Percentiles rank a stretch among this genome's conserved stretches.
These are phyloP conservation scores for Drosophila ogumai DNA, from an alignment of 1,140 invertebrate species.

Conservation along the genomic window DNA sequence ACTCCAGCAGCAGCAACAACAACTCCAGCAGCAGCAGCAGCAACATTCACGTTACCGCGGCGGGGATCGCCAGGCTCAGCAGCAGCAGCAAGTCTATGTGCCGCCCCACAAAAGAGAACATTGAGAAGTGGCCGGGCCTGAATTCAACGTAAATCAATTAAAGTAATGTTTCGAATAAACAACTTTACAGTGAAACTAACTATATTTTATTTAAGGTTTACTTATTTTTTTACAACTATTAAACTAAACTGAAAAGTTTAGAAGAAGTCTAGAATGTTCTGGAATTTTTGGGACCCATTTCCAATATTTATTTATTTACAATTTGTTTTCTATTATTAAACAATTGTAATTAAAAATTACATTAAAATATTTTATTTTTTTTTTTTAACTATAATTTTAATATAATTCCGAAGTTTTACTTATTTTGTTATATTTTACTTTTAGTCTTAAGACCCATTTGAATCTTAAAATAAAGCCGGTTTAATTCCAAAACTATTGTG, in stretches of 20 bases:
- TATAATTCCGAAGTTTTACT: neutral
- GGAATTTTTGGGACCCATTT: too few species aligned
- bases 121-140: constrained; percentile 17
- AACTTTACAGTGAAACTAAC: constrained; percentile 34
- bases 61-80: constrained; percentile 68
- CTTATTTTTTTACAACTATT: neutral
- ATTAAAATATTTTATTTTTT: neutral
- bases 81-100: constrained; percentile 83
- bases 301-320: neutral
- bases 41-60: constrained; percentile 67
- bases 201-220: constrained; percentile 2
- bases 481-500: neutral
- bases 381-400: neutral
- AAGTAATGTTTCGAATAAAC: constrained; percentile 66
- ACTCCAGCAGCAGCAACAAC: constrained; percentile 6
- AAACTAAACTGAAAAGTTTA: neutral
- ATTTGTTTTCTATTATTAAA: neutral
- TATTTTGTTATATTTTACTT: neutral
- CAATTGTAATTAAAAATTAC: neutral
- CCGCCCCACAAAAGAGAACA: constrained; percentile 84
- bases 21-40: constrained; percentile 9
- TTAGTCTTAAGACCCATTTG: too few species aligned
- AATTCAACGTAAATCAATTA: constrained; percentile 57
- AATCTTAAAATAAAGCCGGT: neutral
- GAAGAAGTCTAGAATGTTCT: neutral